Base-by-base conservation (phyloP, 2,888 invertebrate genomes). In the Agonopterix alstromeriana region DNA sequence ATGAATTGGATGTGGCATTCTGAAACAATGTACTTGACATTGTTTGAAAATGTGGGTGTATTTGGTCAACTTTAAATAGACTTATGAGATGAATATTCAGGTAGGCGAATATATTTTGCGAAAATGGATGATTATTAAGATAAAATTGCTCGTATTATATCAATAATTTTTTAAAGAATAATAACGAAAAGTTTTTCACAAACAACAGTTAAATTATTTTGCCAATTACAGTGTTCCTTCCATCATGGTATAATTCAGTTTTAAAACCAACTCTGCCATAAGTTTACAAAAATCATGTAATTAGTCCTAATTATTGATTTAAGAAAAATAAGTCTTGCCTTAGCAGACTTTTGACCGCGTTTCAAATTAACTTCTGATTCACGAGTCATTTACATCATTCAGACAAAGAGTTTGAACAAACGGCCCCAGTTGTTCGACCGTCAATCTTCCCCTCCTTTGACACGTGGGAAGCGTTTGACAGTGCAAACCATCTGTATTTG, bases 351-450 rank as follows among this genome's bases (percentile, higher is more conserved):
- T 64, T 69, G 75, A 72, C 73, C 72, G 74, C 70, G 60, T 64
- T 77, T 63, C 60, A 64, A 67, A 76, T 71, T 66, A 70, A 74
- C 58, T 51, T 54, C 57, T 71, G 78, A 75, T 57, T 75, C 67
- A 74, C 55, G 48, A 55, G 46, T 61, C 62, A 58, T 55, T 62
- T 55, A 57, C 27, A 27, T 55, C 63, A 56, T 63, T 57, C 60
- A 52, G 54, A 73, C 69, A 71, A 70, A 65, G 63, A 59, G 56
- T 63, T 58, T 53, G 60, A 64, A 59, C 55, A 58, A 55, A 52
- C 57, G 47, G 50, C 50, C 55, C 45, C 73, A 77, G 75, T 76
- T 75, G 73, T 67, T 67, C 54, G 53, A 45, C 51, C 68, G 65
- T 76, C 71, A 67, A 72, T 77, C 63, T 63, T 66, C 51, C 50